Base-by-base conservation (phyloP, 2,113 vertebrate genomes). In the Bostrychus sinensis region DNA sequence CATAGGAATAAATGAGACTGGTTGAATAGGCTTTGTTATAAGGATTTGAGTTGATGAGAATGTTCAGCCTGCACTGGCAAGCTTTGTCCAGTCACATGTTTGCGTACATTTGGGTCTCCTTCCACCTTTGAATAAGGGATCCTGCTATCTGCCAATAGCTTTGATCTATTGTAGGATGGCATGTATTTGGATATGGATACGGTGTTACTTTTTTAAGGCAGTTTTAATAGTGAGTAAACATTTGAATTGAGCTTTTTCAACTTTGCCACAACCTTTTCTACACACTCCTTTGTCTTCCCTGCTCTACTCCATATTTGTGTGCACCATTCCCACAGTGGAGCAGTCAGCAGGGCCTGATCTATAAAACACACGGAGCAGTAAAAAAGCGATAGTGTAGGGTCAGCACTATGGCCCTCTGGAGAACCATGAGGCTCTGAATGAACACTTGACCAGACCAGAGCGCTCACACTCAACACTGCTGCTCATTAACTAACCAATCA, bases 351-450 rank as follows among this genome's bases (percentile, higher is more conserved):
- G 17, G 19, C 43, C 48, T 50, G 66, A 76, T 76, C 69, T 73
- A 70, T 76, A 59, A 64, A 83, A 72, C 74, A 57, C 46, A 28
- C 62, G 14, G 60, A 77, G 69, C 70, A 38, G 62, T 71, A 38
- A 67, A 48, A 46, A 56, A 13, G 9, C 4, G 5, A 69, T 61
- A 66, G 28, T 69, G 70, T 70, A 70, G 66, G 82, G 72, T 85
- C 82, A 86, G 80, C 75, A 58, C 53, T 68, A 8, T 16, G 48
- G 8, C 54, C 45, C 60, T 56, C 79, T 20, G 46, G 70, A 75
- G 75, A 76, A 55, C 71, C 26, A 41, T 60, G 45, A 62, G 56
- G n/a, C 66, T 68, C 56, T 41, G 23, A 66, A 41, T 56, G 63
- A 72, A 70, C 55, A 58, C 19, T 69, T 12, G 39, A 78, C 23